Conservation (phyloP, 1,140 invertebrate species). For the Lasioglossum baleicum region DNA sequence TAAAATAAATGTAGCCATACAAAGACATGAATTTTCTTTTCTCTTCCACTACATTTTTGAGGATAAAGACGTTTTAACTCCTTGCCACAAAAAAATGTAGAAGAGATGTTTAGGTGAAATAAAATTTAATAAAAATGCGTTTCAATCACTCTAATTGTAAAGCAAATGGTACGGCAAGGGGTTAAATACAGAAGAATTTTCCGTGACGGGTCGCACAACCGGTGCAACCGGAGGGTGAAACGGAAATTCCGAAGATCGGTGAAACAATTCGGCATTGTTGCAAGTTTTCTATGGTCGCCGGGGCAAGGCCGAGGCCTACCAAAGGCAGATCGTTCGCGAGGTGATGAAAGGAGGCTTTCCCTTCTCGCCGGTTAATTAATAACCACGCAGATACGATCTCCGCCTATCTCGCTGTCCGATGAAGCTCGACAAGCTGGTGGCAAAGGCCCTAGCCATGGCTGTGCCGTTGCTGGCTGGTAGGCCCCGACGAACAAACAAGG, state of each 20-base stretch:
- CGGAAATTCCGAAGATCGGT: background rate
- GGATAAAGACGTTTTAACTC: no score
- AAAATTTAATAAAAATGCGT: no score
- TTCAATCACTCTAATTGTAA: no score
- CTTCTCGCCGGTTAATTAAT: constrained; percentile 78
- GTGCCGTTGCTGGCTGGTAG: constrained; percentile 50
- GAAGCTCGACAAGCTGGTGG: constrained; percentile 71
- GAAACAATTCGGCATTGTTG: background rate
- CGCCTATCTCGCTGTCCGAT: constrained; percentile 74
- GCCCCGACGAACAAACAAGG: constrained; percentile 29
- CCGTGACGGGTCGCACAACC: no score
- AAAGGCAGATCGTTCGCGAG: constrained; percentile 71
- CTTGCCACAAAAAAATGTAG: no score
- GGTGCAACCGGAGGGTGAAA: background rate
- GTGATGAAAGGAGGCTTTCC: constrained; percentile 79
- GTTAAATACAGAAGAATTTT: no score
- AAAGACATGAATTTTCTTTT: no score
- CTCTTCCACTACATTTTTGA: no score
- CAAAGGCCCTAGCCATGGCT: constrained; percentile 66
- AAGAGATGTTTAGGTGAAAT: no score
- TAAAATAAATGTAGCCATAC: no score
- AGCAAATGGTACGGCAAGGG: no score
- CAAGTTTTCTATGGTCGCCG: constrained; percentile 13
- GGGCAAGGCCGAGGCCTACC: constrained; percentile 40
- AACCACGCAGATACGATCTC: constrained; percentile 78